Conservation (phyloP, 2,113 vertebrate species). For the Clinocottus analis region DNA sequence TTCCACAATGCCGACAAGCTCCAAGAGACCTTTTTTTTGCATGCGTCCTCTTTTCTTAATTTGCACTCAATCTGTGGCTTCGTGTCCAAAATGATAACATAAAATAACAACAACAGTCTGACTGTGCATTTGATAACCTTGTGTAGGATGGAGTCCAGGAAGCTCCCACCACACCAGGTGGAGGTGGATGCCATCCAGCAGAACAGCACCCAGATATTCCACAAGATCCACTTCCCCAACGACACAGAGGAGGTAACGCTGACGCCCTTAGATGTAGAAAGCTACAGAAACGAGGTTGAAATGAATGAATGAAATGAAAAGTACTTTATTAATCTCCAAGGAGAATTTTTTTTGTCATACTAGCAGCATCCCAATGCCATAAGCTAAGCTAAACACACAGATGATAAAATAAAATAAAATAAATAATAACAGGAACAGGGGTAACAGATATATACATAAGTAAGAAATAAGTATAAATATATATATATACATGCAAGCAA, state of each 20-base stretch:
- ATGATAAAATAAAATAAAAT: too few species aligned
- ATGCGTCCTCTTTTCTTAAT: background rate
- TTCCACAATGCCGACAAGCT: background rate
- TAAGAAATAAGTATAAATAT: too few species aligned
- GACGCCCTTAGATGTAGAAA: background rate
- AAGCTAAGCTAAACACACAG: too few species aligned
- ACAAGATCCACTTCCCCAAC: conserved; percentile 93
- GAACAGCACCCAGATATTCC: conserved; percentile 89
- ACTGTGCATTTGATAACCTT: conserved; percentile 4
- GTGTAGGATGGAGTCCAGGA: conserved; percentile 89
- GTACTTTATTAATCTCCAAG: too few species aligned
- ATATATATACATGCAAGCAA: too few species aligned
- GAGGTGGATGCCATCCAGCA: conserved; percentile 93
- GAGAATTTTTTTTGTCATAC: too few species aligned
- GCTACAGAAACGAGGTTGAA: background rate
- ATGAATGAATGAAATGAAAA: too few species aligned
- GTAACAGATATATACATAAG: too few species aligned
- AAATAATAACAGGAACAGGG: too few species aligned
- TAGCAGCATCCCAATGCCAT: too few species aligned
- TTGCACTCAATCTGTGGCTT: background rate
- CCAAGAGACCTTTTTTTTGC: background rate
- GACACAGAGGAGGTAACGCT: conserved; percentile 86
- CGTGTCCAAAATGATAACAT: background rate
- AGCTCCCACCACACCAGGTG: conserved; percentile 91
- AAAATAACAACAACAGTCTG: background rate